Base-by-base conservation (phyloP, 2,888 invertebrate species). In the Bombyx huttoni region DNA sequence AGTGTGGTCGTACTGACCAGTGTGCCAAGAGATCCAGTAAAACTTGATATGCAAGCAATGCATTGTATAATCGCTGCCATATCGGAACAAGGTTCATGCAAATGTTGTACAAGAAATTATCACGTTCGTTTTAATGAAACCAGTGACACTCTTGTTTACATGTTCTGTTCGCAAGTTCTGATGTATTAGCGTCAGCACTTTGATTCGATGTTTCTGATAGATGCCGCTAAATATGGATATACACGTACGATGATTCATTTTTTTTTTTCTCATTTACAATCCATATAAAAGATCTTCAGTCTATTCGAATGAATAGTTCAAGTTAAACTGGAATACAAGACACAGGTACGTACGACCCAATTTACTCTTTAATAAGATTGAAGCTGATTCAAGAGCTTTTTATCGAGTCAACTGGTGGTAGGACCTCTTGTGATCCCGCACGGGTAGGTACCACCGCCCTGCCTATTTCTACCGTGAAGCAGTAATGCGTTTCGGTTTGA, bases 261-360 rank as follows among this genome's bases (percentile, higher is more conserved):
- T 54, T 62, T 59, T 73, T 75, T 75, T 75, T 67, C 76, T 72
- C 58, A 58, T 58, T 59, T 64, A 61, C 62, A 63, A 64, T 66
- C 59, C 55, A 69, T 83, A 85, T 82, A 84, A 74, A 81, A 75
- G 73, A 68, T 67, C 67, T 61, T 54, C 60, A 58, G 58, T 56
- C 59, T 60, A 59, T 52, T 40, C 50, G 56, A 54, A 58, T 59
- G 52, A 59, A 58, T 79, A 82, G 79, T 82, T 56, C 61, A 61
- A 54, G 53, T 48, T 56, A 54, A 57, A 60, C 63, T 48, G 56
- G 58, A 66, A 58, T 52, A 57, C 64, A 52, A 64, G 61, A 55
- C 63, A 65, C 67, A 24, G 49, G 73, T 71, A 52, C 71, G 73
- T 65, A n/a, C 47, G 13, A 47, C 48, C 56, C 47, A 47, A 49